These are phyloP conservation scores for Muricea muricata DNA, from an alignment of 92 coral and sea anemone genomes.

Conservation along the genomic window DNA sequence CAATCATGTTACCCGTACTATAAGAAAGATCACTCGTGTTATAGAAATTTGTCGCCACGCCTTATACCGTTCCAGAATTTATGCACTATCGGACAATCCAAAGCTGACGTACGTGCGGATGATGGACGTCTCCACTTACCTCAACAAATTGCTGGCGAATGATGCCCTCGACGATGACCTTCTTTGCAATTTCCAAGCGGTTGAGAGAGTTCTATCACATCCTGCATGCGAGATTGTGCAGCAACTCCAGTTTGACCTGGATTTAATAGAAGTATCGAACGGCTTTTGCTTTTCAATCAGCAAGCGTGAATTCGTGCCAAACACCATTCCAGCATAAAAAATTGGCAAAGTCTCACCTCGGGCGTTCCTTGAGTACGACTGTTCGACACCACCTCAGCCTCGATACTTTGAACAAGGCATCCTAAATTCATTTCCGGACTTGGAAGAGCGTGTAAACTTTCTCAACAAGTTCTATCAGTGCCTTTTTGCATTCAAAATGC, in stretches of 20 bases:
- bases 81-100: not conserved
- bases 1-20: not conserved
- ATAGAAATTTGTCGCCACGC: not conserved
- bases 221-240: not conserved
- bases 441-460: constrained; percentile 12
- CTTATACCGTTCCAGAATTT: not conserved
- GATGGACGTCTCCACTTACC: constrained; percentile 20
- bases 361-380: not conserved
- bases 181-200: not conserved
- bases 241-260: not conserved
- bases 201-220: not conserved
- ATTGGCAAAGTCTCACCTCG: constrained; percentile 25
- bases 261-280: constrained; percentile 19
- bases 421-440: constrained; percentile 25
- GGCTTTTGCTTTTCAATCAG: constrained; percentile 16
- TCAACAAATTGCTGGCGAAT: not conserved
- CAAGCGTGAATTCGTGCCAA: constrained; percentile 10
- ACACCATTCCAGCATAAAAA: not conserved
- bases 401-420: constrained; percentile 40
- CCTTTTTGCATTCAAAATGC: constrained; percentile 24
- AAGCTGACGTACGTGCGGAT: constrained; percentile 1
- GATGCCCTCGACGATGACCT: not conserved
- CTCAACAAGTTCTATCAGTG: constrained; percentile 39
- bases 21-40: not conserved
- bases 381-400: constrained; percentile 6